Conservation (phyloP, 2,797 vertebrate genomes). For the Astyanax mexicanus region DNA sequence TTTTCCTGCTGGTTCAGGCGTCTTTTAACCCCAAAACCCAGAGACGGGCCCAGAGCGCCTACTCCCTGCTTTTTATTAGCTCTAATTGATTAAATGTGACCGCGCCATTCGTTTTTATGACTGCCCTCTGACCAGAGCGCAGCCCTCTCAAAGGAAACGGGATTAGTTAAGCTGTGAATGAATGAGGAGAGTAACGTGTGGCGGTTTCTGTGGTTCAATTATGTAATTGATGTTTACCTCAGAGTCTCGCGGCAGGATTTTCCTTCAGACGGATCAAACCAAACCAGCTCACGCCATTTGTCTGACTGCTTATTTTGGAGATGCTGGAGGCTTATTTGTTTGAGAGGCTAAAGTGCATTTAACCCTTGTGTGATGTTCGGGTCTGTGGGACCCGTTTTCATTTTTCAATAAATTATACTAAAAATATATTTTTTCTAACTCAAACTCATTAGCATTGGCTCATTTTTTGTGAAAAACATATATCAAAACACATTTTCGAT, state of each 20-base stretch:
- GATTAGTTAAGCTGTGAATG: constrained; percentile 36
- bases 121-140: constrained; percentile 45
- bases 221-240: constrained; percentile 51
- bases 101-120: constrained; percentile 45
- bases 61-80: constrained; percentile 48
- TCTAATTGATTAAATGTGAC: constrained; percentile 55
- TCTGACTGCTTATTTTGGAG: neutral
- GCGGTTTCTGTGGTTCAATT: constrained; percentile 47
- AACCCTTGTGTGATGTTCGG: too few species aligned
- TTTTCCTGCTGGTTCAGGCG: constrained; percentile 52
- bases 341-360: neutral
- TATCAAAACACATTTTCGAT: too few species aligned
- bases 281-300: constrained; percentile 22
- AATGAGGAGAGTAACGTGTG: constrained; percentile 34
- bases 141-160: constrained; percentile 44
- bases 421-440: too few species aligned
- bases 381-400: too few species aligned
- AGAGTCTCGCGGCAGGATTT: constrained; percentile 46
- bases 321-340: neutral
- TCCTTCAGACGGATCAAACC: constrained; percentile 28
- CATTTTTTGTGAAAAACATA: too few species aligned
- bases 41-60: constrained; percentile 41
- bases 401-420: too few species aligned
- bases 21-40: constrained; percentile 49
- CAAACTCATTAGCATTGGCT: too few species aligned